Base-by-base conservation (phyloP, 2,888 invertebrate species). In the Drosophila prolongata region DNA sequence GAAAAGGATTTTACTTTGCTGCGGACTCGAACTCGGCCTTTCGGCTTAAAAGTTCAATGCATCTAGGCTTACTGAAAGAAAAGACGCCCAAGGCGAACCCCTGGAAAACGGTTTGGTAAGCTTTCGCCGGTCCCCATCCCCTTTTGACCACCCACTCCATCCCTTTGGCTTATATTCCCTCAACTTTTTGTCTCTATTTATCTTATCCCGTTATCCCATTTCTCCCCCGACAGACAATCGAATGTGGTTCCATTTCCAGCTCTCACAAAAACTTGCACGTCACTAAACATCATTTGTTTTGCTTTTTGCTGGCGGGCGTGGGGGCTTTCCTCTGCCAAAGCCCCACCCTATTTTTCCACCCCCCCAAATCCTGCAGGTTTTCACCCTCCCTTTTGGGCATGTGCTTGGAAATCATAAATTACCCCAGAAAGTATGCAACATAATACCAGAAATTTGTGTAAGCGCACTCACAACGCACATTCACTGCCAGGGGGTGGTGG, bases 211-310 rank as follows among this genome's bases (percentile, higher is more conserved):
- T 66, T 66, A 66, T 66, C 66, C 66, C 47, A 37, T 47, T 52
- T 19, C 34, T 52, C 42, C 54, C 43, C 35, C 60, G 53, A 47
- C 38, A 53, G 59, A 61, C 44, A 62, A 58, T 73, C 60, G 68
- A 79, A 76, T 79, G 78, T 79, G 78, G 70, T 87, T 84, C 67
- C 78, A 87, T 87, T 83, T 87, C 72, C 81, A 84, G 76, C 78
- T 83, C 67, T 67, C 65, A 78, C 76, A 66, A 85, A 84, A 87
- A 89, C 82, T 78, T 79, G 87, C 85, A 79, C 85, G 88, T 85
- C 88, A 85, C 88, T 89, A 74, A 79, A 87, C 85, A 85, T 85
- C 85, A 85, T 89, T 85, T 87, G 87, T 85, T 78, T 89, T 75
- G 71, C 70, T 78, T 78, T 66, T 66, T 70, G 68, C 61, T 61